Conservation (phyloP, 2,113 vertebrate species). For the Thryonomys swinderianus region DNA sequence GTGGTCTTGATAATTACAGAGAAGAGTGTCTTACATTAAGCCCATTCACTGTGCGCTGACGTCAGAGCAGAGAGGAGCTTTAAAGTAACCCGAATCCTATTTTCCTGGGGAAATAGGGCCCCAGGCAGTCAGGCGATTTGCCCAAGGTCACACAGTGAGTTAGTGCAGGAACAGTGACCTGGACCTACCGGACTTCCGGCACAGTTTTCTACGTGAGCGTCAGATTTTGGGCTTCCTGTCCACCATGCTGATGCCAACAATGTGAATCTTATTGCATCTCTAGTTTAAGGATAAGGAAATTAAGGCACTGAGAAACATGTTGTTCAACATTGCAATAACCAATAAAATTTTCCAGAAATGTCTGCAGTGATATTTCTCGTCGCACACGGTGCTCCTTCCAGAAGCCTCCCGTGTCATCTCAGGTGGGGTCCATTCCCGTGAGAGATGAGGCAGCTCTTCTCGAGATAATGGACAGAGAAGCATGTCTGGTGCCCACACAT, state of each 20-base stretch:
- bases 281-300: background rate
- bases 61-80: background rate
- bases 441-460: too few species aligned
- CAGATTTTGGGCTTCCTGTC: background rate
- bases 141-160: background rate
- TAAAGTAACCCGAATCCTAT: background rate
- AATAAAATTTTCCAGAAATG: background rate
- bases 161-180: background rate
- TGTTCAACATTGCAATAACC: background rate
- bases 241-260: background rate
- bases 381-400: background rate
- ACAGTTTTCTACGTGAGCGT: background rate
- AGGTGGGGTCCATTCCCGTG: background rate
- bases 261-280: background rate
- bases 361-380: background rate
- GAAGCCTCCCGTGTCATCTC: background rate
- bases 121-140: background rate
- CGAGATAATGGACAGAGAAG: too few species aligned
- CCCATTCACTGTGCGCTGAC: background rate
- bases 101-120: background rate
- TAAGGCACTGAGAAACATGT: background rate
- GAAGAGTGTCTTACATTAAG: background rate
- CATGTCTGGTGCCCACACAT: background rate
- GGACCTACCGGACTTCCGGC: background rate
- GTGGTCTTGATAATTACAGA: background rate